These are phyloP conservation scores for Hylaeus anthracinus DNA, from an alignment of 1,140 invertebrate species.

Conservation along the genomic window DNA sequence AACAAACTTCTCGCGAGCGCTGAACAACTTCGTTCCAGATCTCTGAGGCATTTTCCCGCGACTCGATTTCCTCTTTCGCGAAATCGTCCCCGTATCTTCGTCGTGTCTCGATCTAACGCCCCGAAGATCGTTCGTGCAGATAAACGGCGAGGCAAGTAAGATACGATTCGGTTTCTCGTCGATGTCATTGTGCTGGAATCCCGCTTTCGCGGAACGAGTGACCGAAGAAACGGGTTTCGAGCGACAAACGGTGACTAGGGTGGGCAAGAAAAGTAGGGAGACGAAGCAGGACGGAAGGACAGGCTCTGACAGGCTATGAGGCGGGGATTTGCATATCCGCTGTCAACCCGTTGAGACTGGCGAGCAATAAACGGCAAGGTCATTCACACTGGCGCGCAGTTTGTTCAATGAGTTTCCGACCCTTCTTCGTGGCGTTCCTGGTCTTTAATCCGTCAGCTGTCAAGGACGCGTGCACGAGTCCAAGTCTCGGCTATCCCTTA, in stretches of 20 bases:
- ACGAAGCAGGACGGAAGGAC: conserved; percentile 23
- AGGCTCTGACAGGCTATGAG: conserved; percentile 54
- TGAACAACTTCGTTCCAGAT: too few species aligned
- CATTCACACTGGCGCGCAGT: conserved; percentile 69
- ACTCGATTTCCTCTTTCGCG: background rate
- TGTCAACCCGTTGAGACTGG: conserved; percentile 69
- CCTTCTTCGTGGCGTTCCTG: conserved; percentile 17
- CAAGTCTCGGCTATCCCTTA: background rate
- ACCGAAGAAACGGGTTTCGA: conserved; percentile 69
- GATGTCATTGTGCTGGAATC: conserved; percentile 11
- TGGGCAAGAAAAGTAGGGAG: conserved; percentile 22
- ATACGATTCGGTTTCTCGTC: conserved; percentile 10
- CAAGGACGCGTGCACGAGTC: conserved; percentile 11
- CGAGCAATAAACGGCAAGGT: conserved; percentile 68
- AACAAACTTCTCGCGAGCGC: too few species aligned
- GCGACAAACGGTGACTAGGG: conserved; percentile 20
- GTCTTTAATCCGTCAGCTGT: conserved; percentile 42
- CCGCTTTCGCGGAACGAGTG: conserved; percentile 38
- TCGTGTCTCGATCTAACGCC: background rate
- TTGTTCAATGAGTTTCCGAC: conserved; percentile 68
- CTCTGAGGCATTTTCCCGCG: too few species aligned
- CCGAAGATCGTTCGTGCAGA: background rate
- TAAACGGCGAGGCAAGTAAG: conserved; percentile 2
- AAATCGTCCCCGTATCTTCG: background rate
- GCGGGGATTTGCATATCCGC: conserved; percentile 76